Conservation (phyloP, 2,113 vertebrate species). For the Zapornia atra region DNA sequence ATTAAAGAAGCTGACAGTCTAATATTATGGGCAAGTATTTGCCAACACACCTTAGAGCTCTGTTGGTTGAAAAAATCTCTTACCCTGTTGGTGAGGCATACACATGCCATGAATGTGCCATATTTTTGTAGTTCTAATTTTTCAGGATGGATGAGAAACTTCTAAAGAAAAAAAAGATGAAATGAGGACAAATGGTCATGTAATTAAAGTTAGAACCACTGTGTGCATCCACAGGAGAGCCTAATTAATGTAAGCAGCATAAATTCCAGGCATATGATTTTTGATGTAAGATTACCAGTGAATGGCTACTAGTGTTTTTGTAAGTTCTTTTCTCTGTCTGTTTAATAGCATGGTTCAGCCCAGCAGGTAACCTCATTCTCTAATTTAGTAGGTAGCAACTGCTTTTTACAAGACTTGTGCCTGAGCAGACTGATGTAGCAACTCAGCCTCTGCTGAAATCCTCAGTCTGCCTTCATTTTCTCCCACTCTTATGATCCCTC, state of each 20-base stretch:
- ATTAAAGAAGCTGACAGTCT: background rate
- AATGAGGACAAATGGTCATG: too few relatives aligned
- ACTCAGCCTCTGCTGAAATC: background rate
- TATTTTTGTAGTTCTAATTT: background rate
- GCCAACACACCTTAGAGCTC: background rate
- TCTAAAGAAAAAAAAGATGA: background rate
- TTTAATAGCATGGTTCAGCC: background rate
- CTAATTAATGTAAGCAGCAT: background rate
- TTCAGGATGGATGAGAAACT: background rate
- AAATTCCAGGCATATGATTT: accelerated
- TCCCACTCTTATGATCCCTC: background rate
- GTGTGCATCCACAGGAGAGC: background rate
- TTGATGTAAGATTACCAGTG: background rate
- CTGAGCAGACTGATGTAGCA: background rate
- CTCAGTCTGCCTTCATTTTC: constrained; percentile 19
- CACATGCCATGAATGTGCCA: background rate
- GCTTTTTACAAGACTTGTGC: background rate
- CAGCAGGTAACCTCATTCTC: accelerated
- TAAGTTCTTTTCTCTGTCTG: background rate
- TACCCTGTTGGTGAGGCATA: background rate
- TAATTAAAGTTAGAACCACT: background rate
- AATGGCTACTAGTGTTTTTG: background rate
- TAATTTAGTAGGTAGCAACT: background rate
- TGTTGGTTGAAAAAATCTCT: background rate
- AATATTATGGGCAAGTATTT: background rate